Percentiles rank a stretch among this genome's conserved stretches.
phyloP scores from a whole-genome alignment of 2,888 invertebrate species.

The Diloba caeruleocephala region DNA sequence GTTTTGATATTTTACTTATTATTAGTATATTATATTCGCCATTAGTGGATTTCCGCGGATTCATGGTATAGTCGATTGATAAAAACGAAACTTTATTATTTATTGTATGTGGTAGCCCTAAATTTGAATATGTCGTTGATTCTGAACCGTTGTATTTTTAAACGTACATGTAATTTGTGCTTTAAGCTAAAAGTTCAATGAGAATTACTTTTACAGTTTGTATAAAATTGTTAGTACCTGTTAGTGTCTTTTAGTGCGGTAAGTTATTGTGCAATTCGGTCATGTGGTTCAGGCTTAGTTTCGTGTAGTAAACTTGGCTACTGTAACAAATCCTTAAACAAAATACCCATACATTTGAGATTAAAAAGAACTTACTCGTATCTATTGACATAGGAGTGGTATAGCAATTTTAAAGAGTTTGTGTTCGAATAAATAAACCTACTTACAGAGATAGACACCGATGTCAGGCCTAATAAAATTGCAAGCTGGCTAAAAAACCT shows the following conservation, averaged over 20 bases:
- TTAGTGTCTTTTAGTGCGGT: slow-evolving; percentile 20
- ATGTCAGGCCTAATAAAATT: slow-evolving; percentile 40
- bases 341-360: too few species aligned
- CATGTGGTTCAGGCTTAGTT: neutral
- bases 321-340: too few species aligned
- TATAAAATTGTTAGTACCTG: slow-evolving; percentile 1
- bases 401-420: too few species aligned
- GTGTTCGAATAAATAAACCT: slow-evolving; percentile 29
- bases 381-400: too few species aligned
- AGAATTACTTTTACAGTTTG: slow-evolving; percentile 1
- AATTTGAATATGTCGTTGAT: slow-evolving; percentile 48
- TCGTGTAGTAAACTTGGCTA: too few species aligned
- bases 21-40: too few species aligned
- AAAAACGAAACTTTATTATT: too few species aligned
- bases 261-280: slow-evolving; percentile 3
- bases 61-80: too few species aligned
- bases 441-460: slow-evolving; percentile 53
- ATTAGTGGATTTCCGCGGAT: too few species aligned
- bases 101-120: slow-evolving; percentile 33
- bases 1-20: too few species aligned
- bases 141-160: slow-evolving; percentile 43
- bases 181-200: slow-evolving; percentile 8
- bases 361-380: too few species aligned
- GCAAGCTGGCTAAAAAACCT: slow-evolving; percentile 48
- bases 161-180: slow-evolving; percentile 23